Evolutionary conservation across 2,113 vertebrate genomes (phyloP), one percentile per base, ranked within the genome.

Genomic region (Macroglossus sobrinus): DNA sequence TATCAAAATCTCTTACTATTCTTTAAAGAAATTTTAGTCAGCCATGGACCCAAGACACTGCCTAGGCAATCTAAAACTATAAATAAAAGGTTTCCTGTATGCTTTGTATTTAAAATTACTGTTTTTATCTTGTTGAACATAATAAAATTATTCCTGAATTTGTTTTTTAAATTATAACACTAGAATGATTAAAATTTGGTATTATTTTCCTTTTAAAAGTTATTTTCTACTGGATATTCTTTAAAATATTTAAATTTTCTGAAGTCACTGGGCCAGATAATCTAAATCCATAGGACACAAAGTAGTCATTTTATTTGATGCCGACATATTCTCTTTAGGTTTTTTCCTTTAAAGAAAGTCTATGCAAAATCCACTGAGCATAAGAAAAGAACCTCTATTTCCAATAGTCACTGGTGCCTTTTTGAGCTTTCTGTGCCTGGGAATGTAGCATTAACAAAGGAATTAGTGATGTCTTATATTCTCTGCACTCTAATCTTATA

Each of bases 361-460:
- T 89, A 91, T 82, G 90, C 78, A 79, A 97, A 98, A 96, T 94
- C 72, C 90, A 75, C 59, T 63, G 74, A 96, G 82, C 78, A 89
- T 89, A 66, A 72, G 75, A 88, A 96, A 91, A 96, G 92, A 84
- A 35, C 40, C 68, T 97, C 80, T 95, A 88, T 95, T 98, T 97
- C 96, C 97, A 92, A 35, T 87, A 97, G 72, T 96, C 88, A 89
- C 82, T 59, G 89, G 98, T 95, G 93, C 64, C 98, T 97, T 94
- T 95, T 97, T 87, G 90, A 97, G 66, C 97, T 98, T 98, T 86
- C 40, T 66, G 97, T 97, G 92, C 89, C 89, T 97, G 95, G 97
- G 87, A 97, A 98, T 98, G 98, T 98, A 97, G 86, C 94, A 97
- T 98, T 98, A 98, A 98, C 98, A 98, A 98, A 98, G 96, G 91